phyloP scores from a whole-genome alignment of 2,888 invertebrate species.

The Sinelater perroti region DNA sequence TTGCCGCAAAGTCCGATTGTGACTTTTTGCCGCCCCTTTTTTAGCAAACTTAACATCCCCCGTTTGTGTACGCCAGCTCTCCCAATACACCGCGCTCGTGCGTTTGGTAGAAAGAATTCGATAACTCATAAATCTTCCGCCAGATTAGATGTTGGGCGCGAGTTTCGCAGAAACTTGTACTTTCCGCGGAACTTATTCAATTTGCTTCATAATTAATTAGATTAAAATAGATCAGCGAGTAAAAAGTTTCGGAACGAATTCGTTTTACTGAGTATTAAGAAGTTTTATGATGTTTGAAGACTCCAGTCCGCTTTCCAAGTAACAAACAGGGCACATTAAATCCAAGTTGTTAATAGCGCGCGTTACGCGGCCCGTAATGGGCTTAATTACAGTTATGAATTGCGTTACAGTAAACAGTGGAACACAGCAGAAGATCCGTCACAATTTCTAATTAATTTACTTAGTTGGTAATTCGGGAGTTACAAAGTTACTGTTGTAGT shows the following conservation, averaged over 20 bases:
- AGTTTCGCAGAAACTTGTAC: constrained; percentile 9
- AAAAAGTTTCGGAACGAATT: constrained; percentile 17
- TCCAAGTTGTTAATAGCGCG: constrained; percentile 2
- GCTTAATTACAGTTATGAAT: too few species aligned
- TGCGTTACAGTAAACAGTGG: too few species aligned
- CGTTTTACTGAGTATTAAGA: constrained; percentile 9
- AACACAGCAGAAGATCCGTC: too few species aligned
- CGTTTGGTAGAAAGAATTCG: not conserved
- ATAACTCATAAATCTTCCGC: constrained; percentile 9
- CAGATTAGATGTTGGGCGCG: not conserved
- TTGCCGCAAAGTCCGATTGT: too few species aligned
- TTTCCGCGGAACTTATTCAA: constrained; percentile 14
- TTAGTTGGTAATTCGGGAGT: too few species aligned
- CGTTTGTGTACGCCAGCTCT: too few species aligned
- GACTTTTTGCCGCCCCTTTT: too few species aligned
- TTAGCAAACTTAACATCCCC: too few species aligned
- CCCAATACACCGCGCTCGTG: too few species aligned
- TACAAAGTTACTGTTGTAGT: too few species aligned
- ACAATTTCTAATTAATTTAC: too few species aligned
- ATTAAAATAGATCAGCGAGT: constrained; percentile 21
- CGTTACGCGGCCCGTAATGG: too few species aligned
- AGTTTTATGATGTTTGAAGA: constrained; percentile 5
- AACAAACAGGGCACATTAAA: not conserved
- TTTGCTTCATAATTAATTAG: constrained; percentile 19
- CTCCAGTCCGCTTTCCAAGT: not conserved